phyloP scores from a whole-genome alignment of 1,140 invertebrate genomes.

The Brachionus rubens region DNA sequence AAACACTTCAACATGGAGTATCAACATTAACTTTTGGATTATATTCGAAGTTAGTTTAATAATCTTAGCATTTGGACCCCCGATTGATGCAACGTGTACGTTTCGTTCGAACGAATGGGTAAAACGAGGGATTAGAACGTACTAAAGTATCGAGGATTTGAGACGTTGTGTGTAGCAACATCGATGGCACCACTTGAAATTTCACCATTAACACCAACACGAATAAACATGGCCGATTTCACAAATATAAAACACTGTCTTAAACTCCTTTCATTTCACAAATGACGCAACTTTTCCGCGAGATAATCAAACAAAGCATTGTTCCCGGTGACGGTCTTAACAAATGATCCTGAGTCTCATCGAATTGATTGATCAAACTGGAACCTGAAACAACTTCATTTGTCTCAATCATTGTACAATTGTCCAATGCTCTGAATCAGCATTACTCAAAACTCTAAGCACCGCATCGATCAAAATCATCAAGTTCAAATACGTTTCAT shows the following conservation, averaged over 20 bases:
- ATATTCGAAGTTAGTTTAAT: neutral
- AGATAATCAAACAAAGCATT: constrained; percentile 90
- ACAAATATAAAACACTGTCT: constrained; percentile 10
- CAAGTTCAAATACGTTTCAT: constrained; percentile 74
- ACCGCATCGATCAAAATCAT: constrained; percentile 87
- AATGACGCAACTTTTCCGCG: constrained; percentile 83
- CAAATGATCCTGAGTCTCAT: constrained; percentile 9
- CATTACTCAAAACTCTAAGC: constrained; percentile 86
- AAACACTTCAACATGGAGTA: neutral
- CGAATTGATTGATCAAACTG: neutral
- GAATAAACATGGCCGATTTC: neutral
- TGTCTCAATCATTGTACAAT: constrained; percentile 64
- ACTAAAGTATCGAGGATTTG: constrained; percentile 69
- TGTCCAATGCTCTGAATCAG: constrained; percentile 84
- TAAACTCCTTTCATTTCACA: constrained; percentile 83
- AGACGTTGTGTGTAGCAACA: constrained; percentile 66
- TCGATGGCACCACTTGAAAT: constrained; percentile 88
- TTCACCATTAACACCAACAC: neutral
- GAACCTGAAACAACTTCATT: neutral
- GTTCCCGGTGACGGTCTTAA: constrained; percentile 65
- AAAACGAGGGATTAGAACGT: constrained; percentile 92
- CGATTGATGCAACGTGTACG: constrained; percentile 79
- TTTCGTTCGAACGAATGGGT: constrained; percentile 86
- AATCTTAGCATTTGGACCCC: constrained; percentile 50
- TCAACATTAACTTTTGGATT: constrained; percentile 12